Percentiles rank a stretch among this genome's conserved stretches.
phyloP scores from a whole-genome alignment of 2,888 invertebrate genomes.

The Ischnura elegans region DNA sequence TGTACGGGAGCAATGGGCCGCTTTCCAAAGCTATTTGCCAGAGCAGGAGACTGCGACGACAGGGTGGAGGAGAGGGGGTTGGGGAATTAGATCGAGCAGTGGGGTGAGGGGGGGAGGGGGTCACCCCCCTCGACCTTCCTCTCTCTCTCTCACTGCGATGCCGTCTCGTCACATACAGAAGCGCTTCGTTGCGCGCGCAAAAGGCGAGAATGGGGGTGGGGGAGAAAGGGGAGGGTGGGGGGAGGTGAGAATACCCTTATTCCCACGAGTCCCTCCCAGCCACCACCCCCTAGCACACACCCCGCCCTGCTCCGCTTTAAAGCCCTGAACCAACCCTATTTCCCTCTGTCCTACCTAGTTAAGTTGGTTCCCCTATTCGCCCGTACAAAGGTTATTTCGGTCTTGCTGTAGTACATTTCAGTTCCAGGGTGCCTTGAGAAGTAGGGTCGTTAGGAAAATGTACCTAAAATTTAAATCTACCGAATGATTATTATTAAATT shows the following conservation, averaged over 20 bases:
- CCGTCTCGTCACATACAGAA: constrained; percentile 23
- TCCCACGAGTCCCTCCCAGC: not conserved
- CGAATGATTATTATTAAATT: too few relatives aligned
- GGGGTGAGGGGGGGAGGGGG: not conserved
- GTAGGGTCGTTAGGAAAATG: too few relatives aligned
- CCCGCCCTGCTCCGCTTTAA: not conserved
- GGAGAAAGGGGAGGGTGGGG: not conserved
- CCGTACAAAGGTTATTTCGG: too few relatives aligned
- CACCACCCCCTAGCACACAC: not conserved
- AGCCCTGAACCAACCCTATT: not conserved
- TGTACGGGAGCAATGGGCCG: not conserved
- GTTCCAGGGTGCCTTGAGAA: too few relatives aligned
- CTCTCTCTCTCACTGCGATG: not conserved
- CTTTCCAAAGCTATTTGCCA: not conserved
- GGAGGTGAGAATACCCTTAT: not conserved
- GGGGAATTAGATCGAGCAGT: not conserved
- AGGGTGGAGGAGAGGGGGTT: not conserved
- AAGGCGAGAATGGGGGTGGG: not conserved
- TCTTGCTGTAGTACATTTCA: too few relatives aligned
- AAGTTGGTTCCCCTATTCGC: too few relatives aligned
- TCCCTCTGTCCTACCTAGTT: too few relatives aligned
- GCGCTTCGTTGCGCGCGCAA: not conserved
- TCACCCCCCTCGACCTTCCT: not conserved
- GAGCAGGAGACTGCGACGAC: not conserved
- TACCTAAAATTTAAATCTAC: too few relatives aligned